Base-by-base conservation (phyloP, 2,888 invertebrate species). In the Schrankia costaestrigalis region DNA sequence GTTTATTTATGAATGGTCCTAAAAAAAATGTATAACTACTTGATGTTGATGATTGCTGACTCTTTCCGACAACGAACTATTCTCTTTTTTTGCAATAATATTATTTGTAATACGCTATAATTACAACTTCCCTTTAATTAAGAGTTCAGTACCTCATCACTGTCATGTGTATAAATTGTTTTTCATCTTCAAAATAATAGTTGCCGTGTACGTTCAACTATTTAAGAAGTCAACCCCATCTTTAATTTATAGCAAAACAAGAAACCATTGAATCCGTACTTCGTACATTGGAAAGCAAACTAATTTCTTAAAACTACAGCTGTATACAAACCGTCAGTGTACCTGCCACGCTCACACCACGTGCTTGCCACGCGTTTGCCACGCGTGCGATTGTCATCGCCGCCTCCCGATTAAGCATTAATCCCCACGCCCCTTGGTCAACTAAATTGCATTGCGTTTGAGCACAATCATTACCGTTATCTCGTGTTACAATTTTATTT, bases 371-470 rank as follows among this genome's bases (percentile, higher is more conserved):
- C 79, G 77, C 58, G 78, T 30, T 41, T 3, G 34, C 35, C 72
- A 70, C 62, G 55, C 35, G 68, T 18, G 68, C 61, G 85, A 86
- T 85, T 84, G 78, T 81, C 86, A 84, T 85, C 84, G 74, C 76
- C 77, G 71, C 11, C 68, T 68, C 53, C 72, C 80, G 85, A 86
- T 86, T 85, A 85, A 74, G 52, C 65, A 68, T 71, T 80, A 80
- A 81, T 81, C 81, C 80, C 43, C 71, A 71, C 80, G 78, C 82
- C 74, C 81, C 63, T 54, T 59, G 66, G 66, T 71, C 69, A 68
- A 52, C 45, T 52, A 55, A 57, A 78, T 78, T 68, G 76, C 69
- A 73, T 78, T 71, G 73, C 78, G 66, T 70, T 69, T 62, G 59
- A 51, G 62, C 52, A 66, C 66, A 74, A 73, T 80, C 69, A 78